These are phyloP conservation scores for Pocillopora damicornis DNA, from an alignment of 64 coral and sea anemone species.

Conservation along the genomic window DNA sequence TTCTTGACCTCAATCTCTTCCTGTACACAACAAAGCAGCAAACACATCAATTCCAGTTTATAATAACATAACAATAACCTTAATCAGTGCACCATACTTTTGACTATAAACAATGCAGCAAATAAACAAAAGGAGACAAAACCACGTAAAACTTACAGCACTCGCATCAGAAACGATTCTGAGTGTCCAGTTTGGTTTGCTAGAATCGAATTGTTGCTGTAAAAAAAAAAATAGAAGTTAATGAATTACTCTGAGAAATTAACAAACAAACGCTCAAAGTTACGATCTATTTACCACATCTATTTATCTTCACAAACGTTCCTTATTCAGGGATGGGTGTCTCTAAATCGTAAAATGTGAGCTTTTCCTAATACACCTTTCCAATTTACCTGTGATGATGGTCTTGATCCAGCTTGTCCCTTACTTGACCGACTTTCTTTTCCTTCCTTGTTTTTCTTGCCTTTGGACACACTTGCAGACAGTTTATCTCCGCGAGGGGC, in stretches of 20 bases:
- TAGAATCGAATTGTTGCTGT: conserved; percentile 88
- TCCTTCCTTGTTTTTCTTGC: conserved; percentile 75
- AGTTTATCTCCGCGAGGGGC: conserved; percentile 60
- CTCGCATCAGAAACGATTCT: conserved; percentile 82
- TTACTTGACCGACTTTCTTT: conserved; percentile 88
- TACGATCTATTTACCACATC: too few species aligned
- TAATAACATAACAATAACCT: too few species aligned
- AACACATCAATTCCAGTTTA: not conserved
- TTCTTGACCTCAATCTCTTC: conserved; percentile 86
- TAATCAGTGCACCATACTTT: too few species aligned
- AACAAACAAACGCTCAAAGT: not conserved
- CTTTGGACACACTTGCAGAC: conserved; percentile 66
- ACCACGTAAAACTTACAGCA: conserved; percentile 57
- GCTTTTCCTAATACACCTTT: not conserved
- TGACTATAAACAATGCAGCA: not conserved
- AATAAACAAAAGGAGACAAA: not conserved
- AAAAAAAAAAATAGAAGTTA: not conserved
- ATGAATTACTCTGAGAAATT: not conserved
- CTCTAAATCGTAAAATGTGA: not conserved
- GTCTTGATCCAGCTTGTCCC: conserved; percentile 53
- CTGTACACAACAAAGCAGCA: not conserved
- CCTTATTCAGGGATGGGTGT: not conserved
- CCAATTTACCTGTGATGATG: conserved; percentile 35
- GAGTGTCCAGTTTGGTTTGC: conserved; percentile 97
- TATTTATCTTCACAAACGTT: not conserved